Evolutionary conservation across 2,888 invertebrate species (phyloP).

Genomic region (Drosophila paramelanica): DNA sequence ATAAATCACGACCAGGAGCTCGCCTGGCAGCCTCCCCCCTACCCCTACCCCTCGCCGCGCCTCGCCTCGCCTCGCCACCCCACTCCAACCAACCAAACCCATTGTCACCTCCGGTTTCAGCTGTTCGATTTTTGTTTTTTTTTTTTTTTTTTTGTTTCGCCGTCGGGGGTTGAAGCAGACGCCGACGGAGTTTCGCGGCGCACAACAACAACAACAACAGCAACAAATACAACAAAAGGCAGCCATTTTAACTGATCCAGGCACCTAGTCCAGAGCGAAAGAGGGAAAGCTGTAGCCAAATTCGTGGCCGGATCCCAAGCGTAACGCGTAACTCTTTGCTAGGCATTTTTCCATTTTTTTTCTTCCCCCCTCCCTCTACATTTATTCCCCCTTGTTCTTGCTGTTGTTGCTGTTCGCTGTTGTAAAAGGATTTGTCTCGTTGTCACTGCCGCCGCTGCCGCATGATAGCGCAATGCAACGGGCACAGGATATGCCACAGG

Average conservation of each 20-base stretch:
- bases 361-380: conserved; percentile 14
- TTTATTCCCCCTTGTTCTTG: conserved; percentile 5
- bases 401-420: conserved; percentile 25
- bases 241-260: conserved; percentile 51
- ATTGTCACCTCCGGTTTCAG: conserved; percentile 65
- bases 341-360: conserved; percentile 59
- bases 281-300: conserved; percentile 9
- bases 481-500: conserved; percentile 28
- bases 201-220: conserved; percentile 13
- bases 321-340: conserved; percentile 63
- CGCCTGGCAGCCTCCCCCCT: neutral
- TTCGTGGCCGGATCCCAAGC: conserved; percentile 23
- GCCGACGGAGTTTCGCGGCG: conserved; percentile 32
- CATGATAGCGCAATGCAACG: conserved; percentile 38
- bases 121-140: conserved; percentile 38
- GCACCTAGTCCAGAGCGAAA: conserved; percentile 28
- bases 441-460: conserved; percentile 52
- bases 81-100: neutral
- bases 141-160: conserved; percentile 19
- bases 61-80: neutral
- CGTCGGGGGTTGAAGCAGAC: conserved; percentile 60
- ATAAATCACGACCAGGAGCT: conserved; percentile 62
- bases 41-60: neutral
- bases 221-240: conserved; percentile 37
- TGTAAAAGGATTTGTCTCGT: conserved; percentile 80